Conservation (phyloP, 2,888 invertebrate genomes). For the Bugulina stolonifera region DNA sequence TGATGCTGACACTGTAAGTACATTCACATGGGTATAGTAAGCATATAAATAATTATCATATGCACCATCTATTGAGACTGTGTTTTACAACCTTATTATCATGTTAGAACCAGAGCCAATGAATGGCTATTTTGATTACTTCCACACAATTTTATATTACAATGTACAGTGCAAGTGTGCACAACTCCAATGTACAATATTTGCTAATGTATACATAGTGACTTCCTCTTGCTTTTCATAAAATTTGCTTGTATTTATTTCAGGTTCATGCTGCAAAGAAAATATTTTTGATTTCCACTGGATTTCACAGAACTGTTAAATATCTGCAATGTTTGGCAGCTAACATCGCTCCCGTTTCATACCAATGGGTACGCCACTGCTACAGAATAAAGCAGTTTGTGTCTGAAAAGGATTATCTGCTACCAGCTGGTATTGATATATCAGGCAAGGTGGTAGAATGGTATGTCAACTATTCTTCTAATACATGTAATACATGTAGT, state of each 20-base stretch:
- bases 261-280: constrained; percentile 41
- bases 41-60: no score
- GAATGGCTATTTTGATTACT: no score
- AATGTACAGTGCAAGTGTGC: no score
- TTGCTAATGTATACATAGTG: no score
- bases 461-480: background rate
- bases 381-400: constrained; percentile 53
- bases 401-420: constrained; percentile 53
- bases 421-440: constrained; percentile 59
- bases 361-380: constrained; percentile 67
- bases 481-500: background rate
- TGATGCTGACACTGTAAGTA: constrained; percentile 31
- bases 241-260: no score
- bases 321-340: constrained; percentile 68
- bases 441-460: background rate
- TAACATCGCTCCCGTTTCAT: constrained; percentile 63
- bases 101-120: no score
- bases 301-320: constrained; percentile 69
- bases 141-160: no score
- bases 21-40: no score
- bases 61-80: no score
- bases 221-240: no score
- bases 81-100: no score
- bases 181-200: no score
- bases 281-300: constrained; percentile 61